Base-by-base conservation (phyloP, 2,888 invertebrate genomes). In the Nemotelus pantherinus region DNA sequence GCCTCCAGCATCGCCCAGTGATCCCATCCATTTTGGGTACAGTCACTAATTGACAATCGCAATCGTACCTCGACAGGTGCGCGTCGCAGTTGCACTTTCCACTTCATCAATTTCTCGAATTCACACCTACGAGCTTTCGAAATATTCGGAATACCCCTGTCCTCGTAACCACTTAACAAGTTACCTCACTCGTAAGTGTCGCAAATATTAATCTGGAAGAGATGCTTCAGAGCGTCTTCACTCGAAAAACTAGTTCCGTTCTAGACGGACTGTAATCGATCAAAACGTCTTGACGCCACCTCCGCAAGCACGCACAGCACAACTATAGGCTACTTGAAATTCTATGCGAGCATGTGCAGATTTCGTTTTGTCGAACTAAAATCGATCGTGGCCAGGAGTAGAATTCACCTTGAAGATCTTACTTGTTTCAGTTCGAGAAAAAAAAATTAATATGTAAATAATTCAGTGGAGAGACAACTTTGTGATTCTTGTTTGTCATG, bases 71-170 rank as follows among this genome's bases (percentile, higher is more conserved):
- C 25, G 25, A 25, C 25, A 25, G 39, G 39, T 6, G 63, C 63
- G 25, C 43, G 63, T 43, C 41, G 25, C 63, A 3, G 9, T 3
- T 63, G 63, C 9, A 43, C 63, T 41, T 63, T 63, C 63, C 63
- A 63, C 63, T 45, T 65, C 65, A 71, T 55, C 48, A 53, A n/a
- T 48, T n/a, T 71, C n/a, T 3, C 55, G 57, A 68, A 55, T 71
- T 71, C 45, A 57, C 71, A 55, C 71, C 71, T 44, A 71, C 71
- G 7, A 39, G n/a, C n/a, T 7, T 68, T 67, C 67, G 48, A 53
- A 53, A 53, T 53, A 53, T 53, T 53, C 53, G n/a, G 53, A 7
- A 53, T 25, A 25, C 0, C 25, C 25, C 25, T 25, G 25, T 25
- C 25, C 25, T 25, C 25, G 25, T 25, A 25, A 25, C 25, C 25